Evolutionary conservation across 2,797 vertebrate genomes (phyloP), one percentile per base, ranked within the genome.

Genomic region (Cossypha caffra): DNA sequence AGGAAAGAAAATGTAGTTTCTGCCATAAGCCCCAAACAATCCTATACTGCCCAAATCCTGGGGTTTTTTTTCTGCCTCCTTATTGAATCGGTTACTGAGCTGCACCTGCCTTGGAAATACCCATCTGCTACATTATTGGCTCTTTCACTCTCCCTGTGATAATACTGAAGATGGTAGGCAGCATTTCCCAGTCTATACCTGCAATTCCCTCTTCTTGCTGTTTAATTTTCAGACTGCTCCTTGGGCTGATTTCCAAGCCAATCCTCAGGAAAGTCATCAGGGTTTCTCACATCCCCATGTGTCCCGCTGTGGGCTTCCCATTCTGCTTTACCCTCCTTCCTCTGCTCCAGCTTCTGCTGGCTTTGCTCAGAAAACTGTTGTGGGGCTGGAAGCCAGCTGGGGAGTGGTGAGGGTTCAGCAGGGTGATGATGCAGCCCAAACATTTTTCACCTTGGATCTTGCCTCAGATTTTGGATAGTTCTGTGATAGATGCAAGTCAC

Each of bases 101-200:
- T 67, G 29, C 8, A 43, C 23, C 14, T 48, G 15, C 37, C 64
- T 43, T 69, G 57, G 64, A 80, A 92, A 66, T 38, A 10, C 4
- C 3, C 0, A 0, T 61, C 35, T 43, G 24, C 57, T 55, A 6
- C 15, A 8, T 31, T 63, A n/a, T 29, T 71, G 33, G 13, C 35
- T 66, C 35, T 43, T 63, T 47, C 25, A 20, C 31, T 47, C 19
- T 58, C 29, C 9, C 55, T 62, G 33, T 25, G 33, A 4, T 37
- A 42, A 42, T 13, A 76, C 1, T 40, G 57, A 71, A 12, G 31
- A 42, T 13, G 18, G 58, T 5, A 55, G 37, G 23, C 29, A 73
- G 35, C 23, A 24, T 28, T 74, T 84, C 28, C 40, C 3, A 1
- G 6, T 14, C 29, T 2, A 0, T 24, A 13, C 1, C 12, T 45